Evolutionary conservation across 2,888 invertebrate species (phyloP).

Genomic region (Protophormia terraenovae): DNA sequence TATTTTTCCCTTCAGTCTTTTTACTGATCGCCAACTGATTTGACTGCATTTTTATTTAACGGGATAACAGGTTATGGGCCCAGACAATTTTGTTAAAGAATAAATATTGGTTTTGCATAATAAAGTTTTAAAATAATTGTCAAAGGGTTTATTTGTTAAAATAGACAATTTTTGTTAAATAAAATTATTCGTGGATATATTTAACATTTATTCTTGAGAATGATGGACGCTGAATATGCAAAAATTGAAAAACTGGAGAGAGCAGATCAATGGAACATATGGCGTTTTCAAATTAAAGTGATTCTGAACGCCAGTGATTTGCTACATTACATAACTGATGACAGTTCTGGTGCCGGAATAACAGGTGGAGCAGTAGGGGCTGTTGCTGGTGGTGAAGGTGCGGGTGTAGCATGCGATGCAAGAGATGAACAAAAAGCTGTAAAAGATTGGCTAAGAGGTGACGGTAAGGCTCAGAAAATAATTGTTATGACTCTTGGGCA

Average conservation of each 20-base stretch:
- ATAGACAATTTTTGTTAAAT: background rate
- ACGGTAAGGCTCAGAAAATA: conserved; percentile 55
- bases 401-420: background rate
- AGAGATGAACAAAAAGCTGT: background rate
- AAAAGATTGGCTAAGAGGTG: conserved; percentile 13
- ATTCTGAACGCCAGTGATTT: conserved; percentile 50
- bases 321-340: conserved; percentile 27
- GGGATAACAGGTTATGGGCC: conserved; percentile 54
- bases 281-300: conserved; percentile 53
- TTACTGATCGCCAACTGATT: background rate
- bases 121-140: conserved; percentile 1
- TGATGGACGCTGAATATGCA: conserved; percentile 41
- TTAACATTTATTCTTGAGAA: background rate
- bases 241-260: conserved; percentile 50
- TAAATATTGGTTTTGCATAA: no score
- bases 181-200: conserved; percentile 7
- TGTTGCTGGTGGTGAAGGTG: background rate
- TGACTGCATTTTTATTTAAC: background rate
- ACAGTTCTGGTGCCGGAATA: background rate
- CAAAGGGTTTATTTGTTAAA: background rate
- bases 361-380: background rate
- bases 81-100: conserved; percentile 46
- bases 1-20: no score
- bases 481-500: conserved; percentile 52
- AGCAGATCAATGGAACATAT: conserved; percentile 49